phyloP scores from a whole-genome alignment of 2,888 invertebrate species.

The Xiphydria camelus region DNA sequence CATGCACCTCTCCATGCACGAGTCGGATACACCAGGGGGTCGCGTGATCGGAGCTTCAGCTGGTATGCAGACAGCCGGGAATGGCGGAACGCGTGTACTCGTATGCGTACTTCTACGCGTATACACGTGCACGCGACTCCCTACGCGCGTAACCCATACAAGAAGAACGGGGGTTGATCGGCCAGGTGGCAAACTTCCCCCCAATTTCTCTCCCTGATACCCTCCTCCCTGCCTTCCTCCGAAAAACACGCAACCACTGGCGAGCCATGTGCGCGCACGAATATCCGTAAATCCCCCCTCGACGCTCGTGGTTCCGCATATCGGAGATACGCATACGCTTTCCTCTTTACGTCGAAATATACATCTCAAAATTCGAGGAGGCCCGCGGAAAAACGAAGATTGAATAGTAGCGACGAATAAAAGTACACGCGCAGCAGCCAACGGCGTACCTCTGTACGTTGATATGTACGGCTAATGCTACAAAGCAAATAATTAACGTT shows the following conservation, averaged over 20 bases:
- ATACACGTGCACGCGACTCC: not conserved
- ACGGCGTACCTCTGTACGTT: too few species aligned
- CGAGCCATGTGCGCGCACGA: not conserved
- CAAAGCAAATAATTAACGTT: too few species aligned
- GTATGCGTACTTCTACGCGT: not conserved
- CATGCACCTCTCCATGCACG: constrained; percentile 21
- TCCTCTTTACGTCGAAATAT: not conserved
- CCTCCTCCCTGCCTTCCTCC: too few species aligned
- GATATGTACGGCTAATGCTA: too few species aligned
- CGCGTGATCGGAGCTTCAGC: constrained; percentile 33
- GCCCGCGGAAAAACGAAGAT: not conserved
- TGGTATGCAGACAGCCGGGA: constrained; percentile 36
- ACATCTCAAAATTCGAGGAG: too few species aligned
- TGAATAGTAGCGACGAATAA: not conserved
- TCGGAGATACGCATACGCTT: not conserved
- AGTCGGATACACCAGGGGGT: constrained; percentile 35
- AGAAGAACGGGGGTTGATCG: constrained; percentile 27
- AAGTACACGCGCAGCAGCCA: too few species aligned
- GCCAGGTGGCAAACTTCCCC: constrained; percentile 43
- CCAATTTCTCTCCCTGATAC: too few species aligned
- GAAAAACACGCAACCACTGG: too few species aligned
- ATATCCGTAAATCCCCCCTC: not conserved
- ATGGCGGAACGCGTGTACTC: not conserved
- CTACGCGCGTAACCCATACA: not conserved
- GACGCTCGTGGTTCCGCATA: not conserved